phyloP scores from a whole-genome alignment of 1,140 invertebrate genomes.

The Rhizoglyphus robini region DNA sequence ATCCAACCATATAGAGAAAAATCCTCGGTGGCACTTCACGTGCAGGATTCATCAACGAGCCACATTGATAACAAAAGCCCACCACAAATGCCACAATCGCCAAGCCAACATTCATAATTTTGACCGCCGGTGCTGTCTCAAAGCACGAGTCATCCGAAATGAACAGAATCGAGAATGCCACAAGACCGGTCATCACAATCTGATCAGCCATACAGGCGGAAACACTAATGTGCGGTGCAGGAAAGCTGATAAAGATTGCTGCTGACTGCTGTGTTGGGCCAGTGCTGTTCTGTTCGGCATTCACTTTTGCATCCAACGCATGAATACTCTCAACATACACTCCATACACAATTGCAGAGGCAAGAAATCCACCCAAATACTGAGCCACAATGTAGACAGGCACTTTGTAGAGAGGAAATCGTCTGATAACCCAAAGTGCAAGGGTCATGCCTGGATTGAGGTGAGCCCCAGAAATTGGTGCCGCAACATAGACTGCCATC shows the following conservation, averaged over 20 bases:
- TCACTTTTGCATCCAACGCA: conserved; percentile 36
- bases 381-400: conserved; percentile 41
- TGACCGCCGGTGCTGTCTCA: conserved; percentile 30
- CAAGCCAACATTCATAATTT: conserved; percentile 28
- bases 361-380: conserved; percentile 36
- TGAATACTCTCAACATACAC: conserved; percentile 34
- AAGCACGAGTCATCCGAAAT: conserved; percentile 43
- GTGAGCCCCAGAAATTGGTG: too few relatives aligned
- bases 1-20: too few relatives aligned
- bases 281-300: conserved; percentile 23
- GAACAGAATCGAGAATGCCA: conserved; percentile 41
- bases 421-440: conserved; percentile 36
- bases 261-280: conserved; percentile 32
- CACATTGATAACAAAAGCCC: conserved; percentile 44
- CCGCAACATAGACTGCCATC: too few relatives aligned
- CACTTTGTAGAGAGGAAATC: conserved; percentile 36
- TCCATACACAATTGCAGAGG: conserved; percentile 24
- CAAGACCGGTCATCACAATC: conserved; percentile 43
- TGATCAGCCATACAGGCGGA: conserved; percentile 38
- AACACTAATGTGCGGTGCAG: conserved; percentile 35
- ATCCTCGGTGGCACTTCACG: too few relatives aligned
- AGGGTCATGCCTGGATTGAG: conserved; percentile 44
- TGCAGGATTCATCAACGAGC: conserved; percentile 48
- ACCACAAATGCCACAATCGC: conserved; percentile 42
- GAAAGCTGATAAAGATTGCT: conserved; percentile 46